phyloP scores from a whole-genome alignment of 2,888 invertebrate species.

The Sisyra terminalis region DNA sequence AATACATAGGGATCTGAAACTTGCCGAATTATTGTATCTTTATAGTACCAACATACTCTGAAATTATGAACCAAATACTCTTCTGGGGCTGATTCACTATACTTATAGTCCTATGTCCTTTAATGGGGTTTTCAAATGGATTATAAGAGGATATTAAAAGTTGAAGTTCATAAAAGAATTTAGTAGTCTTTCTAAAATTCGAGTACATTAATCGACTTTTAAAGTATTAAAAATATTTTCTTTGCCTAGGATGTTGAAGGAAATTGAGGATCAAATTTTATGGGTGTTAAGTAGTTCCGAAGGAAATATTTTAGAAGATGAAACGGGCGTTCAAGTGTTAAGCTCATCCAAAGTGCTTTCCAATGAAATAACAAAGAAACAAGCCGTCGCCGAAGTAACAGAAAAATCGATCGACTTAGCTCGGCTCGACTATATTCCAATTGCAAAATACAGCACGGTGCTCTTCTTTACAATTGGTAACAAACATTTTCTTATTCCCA shows the following conservation, averaged over 20 bases:
- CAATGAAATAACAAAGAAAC: slow-evolving; percentile 84
- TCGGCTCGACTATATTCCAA: slow-evolving; percentile 74
- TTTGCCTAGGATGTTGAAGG: slow-evolving; percentile 47
- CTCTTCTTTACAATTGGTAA: slow-evolving; percentile 80
- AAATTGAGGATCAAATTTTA: slow-evolving; percentile 83
- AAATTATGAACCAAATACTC: no score
- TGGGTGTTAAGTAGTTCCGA: slow-evolving; percentile 54
- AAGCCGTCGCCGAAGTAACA: slow-evolving; percentile 74
- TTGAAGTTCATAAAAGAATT: no score
- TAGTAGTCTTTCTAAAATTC: no score
- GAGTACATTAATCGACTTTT: no score
- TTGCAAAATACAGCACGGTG: slow-evolving; percentile 77
- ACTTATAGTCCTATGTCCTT: no score
- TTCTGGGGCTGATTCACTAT: no score
- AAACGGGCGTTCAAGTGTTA: slow-evolving; percentile 73
- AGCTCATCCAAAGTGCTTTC: slow-evolving; percentile 81
- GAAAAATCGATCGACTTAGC: slow-evolving; percentile 79
- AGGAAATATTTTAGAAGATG: slow-evolving; percentile 78
- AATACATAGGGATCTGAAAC: no score
- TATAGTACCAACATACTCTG: no score
- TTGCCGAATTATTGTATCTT: no score
- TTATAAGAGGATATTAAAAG: no score
- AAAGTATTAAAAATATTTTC: slow-evolving; percentile 5
- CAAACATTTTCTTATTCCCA: slow-evolving; percentile 12
- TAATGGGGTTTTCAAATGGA: no score